Evolutionary conservation across 1,140 invertebrate species (phyloP).

Genomic region (Sitophilus oryzae): DNA sequence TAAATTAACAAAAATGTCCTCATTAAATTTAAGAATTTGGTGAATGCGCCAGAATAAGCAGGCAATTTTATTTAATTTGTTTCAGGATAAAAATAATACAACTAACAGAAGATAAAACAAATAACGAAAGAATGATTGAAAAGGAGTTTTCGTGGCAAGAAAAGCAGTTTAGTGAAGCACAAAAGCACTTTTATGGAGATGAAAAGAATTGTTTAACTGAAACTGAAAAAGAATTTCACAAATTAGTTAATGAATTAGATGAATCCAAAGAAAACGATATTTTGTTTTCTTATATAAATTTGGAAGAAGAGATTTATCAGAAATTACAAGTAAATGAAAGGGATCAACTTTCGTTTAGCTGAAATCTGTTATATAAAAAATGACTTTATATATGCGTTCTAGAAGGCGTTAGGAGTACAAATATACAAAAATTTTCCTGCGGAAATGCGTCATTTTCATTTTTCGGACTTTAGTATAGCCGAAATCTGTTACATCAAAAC

Average conservation of each 20-base stretch:
- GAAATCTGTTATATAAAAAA: too few relatives aligned
- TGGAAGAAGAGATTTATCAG: constrained; percentile 29
- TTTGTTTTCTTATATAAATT: constrained; percentile 32
- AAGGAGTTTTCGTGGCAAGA: constrained; percentile 37
- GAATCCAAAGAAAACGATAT: constrained; percentile 18
- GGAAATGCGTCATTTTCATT: too few relatives aligned
- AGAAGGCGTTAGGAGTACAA: too few relatives aligned
- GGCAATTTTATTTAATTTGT: too few relatives aligned
- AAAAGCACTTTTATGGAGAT: constrained; percentile 33
- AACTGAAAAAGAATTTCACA: constrained; percentile 34
- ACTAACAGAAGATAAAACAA: constrained; percentile 13
- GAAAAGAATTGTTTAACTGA: constrained; percentile 38
- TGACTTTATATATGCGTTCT: too few relatives aligned
- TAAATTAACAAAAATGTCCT: too few relatives aligned
- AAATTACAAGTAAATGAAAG: constrained; percentile 21
- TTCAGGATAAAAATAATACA: constrained; percentile 25
- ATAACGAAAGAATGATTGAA: constrained; percentile 13
- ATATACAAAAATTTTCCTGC: too few relatives aligned
- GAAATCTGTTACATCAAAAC: too few relatives aligned
- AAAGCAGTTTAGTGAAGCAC: constrained; percentile 35
- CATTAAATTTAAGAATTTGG: too few relatives aligned
- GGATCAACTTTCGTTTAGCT: too few relatives aligned
- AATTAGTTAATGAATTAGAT: constrained; percentile 21
- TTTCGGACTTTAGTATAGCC: too few relatives aligned
- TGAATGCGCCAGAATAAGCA: too few relatives aligned